A percentile compares a stretch with the other conserved stretches of the same genome.
These are phyloP conservation scores for Lynx canadensis DNA, from an alignment of 2,113 vertebrate species.

Conservation along the genomic window DNA sequence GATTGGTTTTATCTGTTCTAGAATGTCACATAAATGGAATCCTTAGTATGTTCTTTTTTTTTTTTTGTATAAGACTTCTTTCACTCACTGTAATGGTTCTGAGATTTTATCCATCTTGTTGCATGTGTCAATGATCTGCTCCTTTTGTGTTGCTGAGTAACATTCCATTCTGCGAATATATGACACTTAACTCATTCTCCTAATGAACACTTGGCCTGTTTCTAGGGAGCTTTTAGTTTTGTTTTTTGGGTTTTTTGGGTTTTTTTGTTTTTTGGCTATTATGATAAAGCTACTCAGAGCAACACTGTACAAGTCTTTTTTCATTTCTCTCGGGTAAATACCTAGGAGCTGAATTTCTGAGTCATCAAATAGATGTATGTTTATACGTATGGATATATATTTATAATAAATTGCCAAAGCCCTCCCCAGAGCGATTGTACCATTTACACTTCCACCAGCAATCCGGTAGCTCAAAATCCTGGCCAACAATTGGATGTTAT, in stretches of 20 bases:
- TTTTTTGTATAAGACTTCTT: neutral
- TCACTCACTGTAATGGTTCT: neutral
- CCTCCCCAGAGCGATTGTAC: neutral
- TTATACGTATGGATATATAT: neutral
- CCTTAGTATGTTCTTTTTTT: neutral
- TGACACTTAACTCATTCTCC: neutral
- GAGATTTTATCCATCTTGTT: neutral
- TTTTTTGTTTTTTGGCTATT: neutral
- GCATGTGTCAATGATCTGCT: neutral
- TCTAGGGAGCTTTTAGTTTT: neutral
- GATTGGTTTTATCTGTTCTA: constrained; percentile 26
- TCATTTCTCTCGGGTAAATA: constrained; percentile 36
- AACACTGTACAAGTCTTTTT: neutral
- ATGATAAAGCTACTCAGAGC: constrained; percentile 22
- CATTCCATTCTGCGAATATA: neutral
- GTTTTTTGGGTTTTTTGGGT: neutral
- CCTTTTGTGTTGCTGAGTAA: neutral
- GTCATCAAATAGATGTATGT: neutral
- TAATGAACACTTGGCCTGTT: neutral
- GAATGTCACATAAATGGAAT: neutral
- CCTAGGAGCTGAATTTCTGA: constrained; percentile 26
- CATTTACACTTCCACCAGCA: neutral
- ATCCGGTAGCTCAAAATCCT: constrained; percentile 18
- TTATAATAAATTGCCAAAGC: constrained; percentile 23
- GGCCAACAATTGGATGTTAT: constrained; percentile 38